These are phyloP conservation scores for Heteronetta atricapilla DNA, from an alignment of 2,113 vertebrate genomes.

Conservation along the genomic window DNA sequence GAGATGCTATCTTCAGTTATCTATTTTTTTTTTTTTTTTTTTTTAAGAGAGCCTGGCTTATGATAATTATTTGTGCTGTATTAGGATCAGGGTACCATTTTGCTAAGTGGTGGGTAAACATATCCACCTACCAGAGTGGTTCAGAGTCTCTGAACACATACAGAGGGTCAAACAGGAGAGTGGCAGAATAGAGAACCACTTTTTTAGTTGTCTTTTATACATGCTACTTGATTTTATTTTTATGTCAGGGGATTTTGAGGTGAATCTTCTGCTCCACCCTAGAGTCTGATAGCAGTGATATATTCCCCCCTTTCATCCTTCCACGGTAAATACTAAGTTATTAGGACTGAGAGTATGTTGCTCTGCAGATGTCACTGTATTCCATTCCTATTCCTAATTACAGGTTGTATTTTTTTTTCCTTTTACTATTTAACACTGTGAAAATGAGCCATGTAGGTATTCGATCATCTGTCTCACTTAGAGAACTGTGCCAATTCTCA, in stretches of 20 bases:
- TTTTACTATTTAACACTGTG: background rate
- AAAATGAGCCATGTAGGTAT: background rate
- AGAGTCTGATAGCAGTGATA: background rate
- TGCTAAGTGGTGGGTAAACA: background rate
- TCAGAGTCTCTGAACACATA: background rate
- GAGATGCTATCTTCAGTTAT: background rate
- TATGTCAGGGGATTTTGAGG: background rate
- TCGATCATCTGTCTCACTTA: rapidly evolving
- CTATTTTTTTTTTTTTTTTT: background rate
- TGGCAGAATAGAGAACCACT: background rate
- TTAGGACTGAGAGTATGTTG: background rate
- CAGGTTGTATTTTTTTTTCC: background rate
- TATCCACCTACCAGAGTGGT: background rate
- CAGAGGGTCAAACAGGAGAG: background rate
- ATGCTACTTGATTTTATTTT: background rate
- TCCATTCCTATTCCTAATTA: background rate
- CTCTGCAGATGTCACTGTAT: background rate
- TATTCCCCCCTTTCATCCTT: background rate
- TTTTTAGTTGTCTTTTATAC: background rate
- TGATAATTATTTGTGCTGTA: background rate
- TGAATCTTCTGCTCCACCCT: background rate
- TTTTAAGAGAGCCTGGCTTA: background rate
- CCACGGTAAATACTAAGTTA: background rate
- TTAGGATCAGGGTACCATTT: background rate
- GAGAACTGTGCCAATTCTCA: background rate